These are phyloP conservation scores for Corythucha ciliata DNA, from an alignment of 2,888 invertebrate species.

Conservation along the genomic window DNA sequence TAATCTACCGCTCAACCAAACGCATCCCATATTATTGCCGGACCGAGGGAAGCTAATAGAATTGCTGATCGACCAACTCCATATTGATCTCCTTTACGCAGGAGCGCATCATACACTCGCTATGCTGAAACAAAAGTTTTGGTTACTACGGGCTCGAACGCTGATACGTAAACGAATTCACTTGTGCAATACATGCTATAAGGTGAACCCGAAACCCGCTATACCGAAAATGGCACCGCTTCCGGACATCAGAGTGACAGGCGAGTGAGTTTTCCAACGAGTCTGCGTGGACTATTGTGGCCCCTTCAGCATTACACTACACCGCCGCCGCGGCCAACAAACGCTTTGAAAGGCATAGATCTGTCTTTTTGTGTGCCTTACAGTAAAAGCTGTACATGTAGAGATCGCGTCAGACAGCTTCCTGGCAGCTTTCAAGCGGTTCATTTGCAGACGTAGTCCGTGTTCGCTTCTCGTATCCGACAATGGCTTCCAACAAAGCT, in stretches of 20 bases:
- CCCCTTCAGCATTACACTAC: background rate
- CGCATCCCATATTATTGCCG: background rate
- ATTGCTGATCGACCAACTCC: background rate
- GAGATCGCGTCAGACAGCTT: background rate
- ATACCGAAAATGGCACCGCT: constrained; percentile 9
- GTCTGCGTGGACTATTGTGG: constrained; percentile 2
- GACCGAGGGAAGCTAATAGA: too few species aligned
- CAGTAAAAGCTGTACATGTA: background rate
- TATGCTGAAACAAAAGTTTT: background rate
- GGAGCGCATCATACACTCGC: background rate
- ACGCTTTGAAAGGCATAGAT: background rate
- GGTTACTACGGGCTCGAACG: background rate
- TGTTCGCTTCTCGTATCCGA: background rate
- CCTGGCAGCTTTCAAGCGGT: background rate
- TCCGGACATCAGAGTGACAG: constrained; percentile 2
- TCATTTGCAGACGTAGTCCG: background rate
- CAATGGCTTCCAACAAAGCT: too few species aligned
- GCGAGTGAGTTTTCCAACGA: background rate
- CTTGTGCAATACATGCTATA: constrained; percentile 1
- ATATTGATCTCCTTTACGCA: background rate
- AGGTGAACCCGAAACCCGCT: background rate
- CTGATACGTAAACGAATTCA: background rate
- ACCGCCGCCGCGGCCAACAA: background rate
- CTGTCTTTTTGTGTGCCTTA: background rate
- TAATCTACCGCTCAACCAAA: background rate